These are phyloP conservation scores for Hipparchia semele DNA, from an alignment of 2,888 invertebrate genomes.

Conservation along the genomic window DNA sequence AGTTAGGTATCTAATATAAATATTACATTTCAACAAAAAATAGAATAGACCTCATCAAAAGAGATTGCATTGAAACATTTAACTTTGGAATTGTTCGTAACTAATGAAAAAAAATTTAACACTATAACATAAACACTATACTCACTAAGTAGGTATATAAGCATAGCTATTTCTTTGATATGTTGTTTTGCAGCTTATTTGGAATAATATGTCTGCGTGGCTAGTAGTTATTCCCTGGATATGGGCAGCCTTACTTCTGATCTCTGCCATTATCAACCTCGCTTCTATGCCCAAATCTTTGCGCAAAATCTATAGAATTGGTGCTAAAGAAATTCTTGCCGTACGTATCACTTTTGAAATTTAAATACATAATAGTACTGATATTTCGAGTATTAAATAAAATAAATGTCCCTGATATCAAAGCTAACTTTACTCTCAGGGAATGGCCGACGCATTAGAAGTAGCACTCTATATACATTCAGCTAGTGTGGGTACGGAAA, in stretches of 20 bases:
- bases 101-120: too few relatives aligned
- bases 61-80: too few relatives aligned
- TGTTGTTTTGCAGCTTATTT: conserved; percentile 57
- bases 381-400: neutral
- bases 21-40: too few relatives aligned
- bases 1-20: too few relatives aligned
- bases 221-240: conserved; percentile 59
- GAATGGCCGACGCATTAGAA: conserved; percentile 62
- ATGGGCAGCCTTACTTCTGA: conserved; percentile 55
- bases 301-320: conserved; percentile 55
- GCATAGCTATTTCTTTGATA: neutral
- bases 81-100: too few relatives aligned
- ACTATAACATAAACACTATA: too few relatives aligned
- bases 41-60: too few relatives aligned
- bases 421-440: conserved; percentile 45
- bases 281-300: conserved; percentile 45
- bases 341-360: conserved; percentile 49
- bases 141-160: too few relatives aligned
- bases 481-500: conserved; percentile 66
- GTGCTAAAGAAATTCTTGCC: conserved; percentile 55
- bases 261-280: conserved; percentile 49
- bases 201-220: conserved; percentile 67
- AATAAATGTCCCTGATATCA: neutral
- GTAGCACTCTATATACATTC: conserved; percentile 70
- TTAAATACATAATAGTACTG: neutral